phyloP scores from a whole-genome alignment of 2,797 vertebrate species.

The Stomatorhinus walkeri region DNA sequence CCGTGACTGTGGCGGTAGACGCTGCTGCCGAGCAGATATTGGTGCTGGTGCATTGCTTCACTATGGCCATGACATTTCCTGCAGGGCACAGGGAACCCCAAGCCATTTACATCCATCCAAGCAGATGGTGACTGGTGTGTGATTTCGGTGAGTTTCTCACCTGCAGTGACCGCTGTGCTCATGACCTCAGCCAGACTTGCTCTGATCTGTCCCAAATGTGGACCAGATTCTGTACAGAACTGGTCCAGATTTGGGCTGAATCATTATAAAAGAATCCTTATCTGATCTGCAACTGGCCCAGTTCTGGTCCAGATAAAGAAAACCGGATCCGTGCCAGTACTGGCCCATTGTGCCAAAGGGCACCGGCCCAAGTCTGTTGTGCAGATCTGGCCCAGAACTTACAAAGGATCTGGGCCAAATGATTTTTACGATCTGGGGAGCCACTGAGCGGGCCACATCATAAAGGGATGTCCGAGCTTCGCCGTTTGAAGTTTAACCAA shows the following conservation, averaged over 20 bases:
- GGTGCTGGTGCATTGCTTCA: conserved; percentile 46
- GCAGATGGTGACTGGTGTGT: not conserved
- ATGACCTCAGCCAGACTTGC: conserved; percentile 22
- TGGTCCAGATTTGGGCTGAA: not conserved
- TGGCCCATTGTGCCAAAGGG: too few relatives aligned
- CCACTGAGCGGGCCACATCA: too few relatives aligned
- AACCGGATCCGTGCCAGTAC: too few relatives aligned
- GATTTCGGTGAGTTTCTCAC: conserved; percentile 30
- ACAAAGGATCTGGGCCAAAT: too few relatives aligned
- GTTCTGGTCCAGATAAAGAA: too few relatives aligned
- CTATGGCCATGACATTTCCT: conserved; percentile 42
- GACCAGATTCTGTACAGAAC: not conserved
- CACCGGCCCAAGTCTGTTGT: too few relatives aligned
- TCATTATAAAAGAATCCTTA: too few relatives aligned
- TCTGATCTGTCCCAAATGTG: not conserved
- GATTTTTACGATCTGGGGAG: too few relatives aligned
- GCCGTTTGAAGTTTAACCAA: too few relatives aligned
- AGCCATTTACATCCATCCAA: not conserved
- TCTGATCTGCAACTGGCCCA: too few relatives aligned
- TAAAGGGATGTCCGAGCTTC: too few relatives aligned
- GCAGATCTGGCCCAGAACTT: too few relatives aligned
- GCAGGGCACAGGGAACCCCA: not conserved
- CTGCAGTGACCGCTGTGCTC: conserved; percentile 45
- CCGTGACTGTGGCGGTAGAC: conserved; percentile 8
- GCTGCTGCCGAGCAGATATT: conserved; percentile 39